These are phyloP conservation scores for Acrobasis consociella DNA, from an alignment of 2,888 invertebrate species.

Conservation along the genomic window DNA sequence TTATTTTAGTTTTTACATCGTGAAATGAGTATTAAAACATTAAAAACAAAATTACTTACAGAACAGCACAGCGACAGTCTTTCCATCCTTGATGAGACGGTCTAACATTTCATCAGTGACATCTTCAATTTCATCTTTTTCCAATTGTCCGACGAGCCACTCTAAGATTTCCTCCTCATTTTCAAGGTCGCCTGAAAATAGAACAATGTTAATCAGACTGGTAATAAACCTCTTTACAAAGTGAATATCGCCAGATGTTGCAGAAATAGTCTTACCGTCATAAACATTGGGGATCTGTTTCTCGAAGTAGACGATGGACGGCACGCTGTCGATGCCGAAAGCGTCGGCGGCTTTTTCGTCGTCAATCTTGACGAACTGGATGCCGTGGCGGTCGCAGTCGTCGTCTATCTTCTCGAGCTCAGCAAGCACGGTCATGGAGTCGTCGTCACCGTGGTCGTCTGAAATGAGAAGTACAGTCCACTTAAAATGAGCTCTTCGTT, in stretches of 20 bases:
- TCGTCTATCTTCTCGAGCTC: conserved; percentile 97
- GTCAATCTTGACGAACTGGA: conserved; percentile 96
- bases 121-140: conserved; percentile 97
- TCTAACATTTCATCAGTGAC: conserved; percentile 97
- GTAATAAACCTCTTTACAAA: conserved; percentile 15
- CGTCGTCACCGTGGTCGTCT: conserved; percentile 96
- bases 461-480: conserved; percentile 31
- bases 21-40: neutral
- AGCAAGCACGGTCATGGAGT: conserved; percentile 91
- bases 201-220: conserved; percentile 11
- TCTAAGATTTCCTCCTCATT: conserved; percentile 94
- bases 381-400: conserved; percentile 95
- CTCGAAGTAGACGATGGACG: conserved; percentile 96
- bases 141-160: conserved; percentile 93
- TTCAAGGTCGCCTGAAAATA: conserved; percentile 87
- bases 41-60: conserved; percentile 87
- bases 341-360: conserved; percentile 92
- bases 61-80: conserved; percentile 94
- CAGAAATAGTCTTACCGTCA: conserved; percentile 84
- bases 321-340: conserved; percentile 92
- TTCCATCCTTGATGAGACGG: conserved; percentile 93
- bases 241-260: conserved; percentile 15
- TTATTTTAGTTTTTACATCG: neutral
- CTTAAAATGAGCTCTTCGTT: neutral
- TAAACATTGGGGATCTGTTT: conserved; percentile 96